Evolutionary conservation across 2,113 vertebrate genomes (phyloP).

Genomic region (Syngnathoides biaculeatus): DNA sequence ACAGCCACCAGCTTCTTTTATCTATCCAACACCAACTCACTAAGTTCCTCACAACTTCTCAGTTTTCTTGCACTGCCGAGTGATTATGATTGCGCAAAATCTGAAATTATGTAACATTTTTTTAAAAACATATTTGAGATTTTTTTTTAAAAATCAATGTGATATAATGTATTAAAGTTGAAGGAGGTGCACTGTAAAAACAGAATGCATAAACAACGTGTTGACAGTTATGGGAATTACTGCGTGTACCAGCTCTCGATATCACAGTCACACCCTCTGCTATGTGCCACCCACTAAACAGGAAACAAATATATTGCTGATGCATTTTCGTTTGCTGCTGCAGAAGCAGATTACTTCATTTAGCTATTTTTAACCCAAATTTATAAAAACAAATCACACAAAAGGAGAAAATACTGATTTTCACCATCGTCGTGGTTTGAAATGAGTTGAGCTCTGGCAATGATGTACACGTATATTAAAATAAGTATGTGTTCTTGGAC

Average conservation of each 20-base stretch:
- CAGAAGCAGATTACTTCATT: conserved; percentile 23
- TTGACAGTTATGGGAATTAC: conserved; percentile 28
- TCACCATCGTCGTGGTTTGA: conserved; percentile 8
- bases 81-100: too few species aligned
- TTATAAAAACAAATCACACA: conserved; percentile 11
- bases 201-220: not conserved
- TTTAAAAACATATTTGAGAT: not conserved
- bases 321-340: conserved; percentile 26
- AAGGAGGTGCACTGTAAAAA: not conserved
- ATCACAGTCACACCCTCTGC: conserved; percentile 21
- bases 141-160: not conserved
- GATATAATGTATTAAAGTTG: not conserved
- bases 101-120: too few species aligned
- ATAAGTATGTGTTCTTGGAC: too few species aligned
- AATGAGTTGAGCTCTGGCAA: not conserved
- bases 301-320: conserved; percentile 44
- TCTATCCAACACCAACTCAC: conserved; percentile 21
- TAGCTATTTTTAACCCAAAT: conserved; percentile 34
- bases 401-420: conserved; percentile 23
- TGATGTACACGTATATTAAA: not conserved
- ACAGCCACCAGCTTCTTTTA: conserved; percentile 48
- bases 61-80: conserved; percentile 22
- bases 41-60: conserved; percentile 21
- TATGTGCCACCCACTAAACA: conserved; percentile 48
- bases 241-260: conserved; percentile 7